Evolutionary conservation across 2,888 invertebrate genomes (phyloP), one percentile per base, ranked within the genome.

Genomic region (Drosophila atripex): DNA sequence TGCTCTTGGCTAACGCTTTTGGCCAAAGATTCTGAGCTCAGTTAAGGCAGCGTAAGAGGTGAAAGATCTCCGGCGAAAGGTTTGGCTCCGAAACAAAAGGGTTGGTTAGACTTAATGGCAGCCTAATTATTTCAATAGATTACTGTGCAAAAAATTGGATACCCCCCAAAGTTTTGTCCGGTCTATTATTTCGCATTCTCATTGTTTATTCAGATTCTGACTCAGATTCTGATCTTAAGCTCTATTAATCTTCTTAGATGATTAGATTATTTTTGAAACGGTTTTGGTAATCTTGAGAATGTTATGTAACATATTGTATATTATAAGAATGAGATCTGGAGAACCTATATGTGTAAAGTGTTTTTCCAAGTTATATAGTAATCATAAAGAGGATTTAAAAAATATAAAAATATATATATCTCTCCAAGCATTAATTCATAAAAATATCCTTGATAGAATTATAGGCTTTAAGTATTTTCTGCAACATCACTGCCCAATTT

Each of bases 21-120:
- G 79, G 65, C 70, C 59, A 53, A 58, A 39, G 21, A 71, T 65
- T 71, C 73, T 65, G 45, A 32, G 38, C 35, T n/a, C 21, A 23
- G 55, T 21, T 12, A 28, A 35, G 18, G 8, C 53, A 7, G 7
- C 30, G 21, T 23, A 28, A 45, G 72, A 69, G 35, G 73, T 73
- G 84, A 84, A 84, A 84, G 80, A 86, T 69, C 51, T 23, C 23
- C 3, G 52, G 63, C 21, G 64, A 64, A 64, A 63, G 64, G 64
- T 25, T 14, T 2, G 35, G 30, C 39, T n/a, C 7, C 12, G 11
- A 30, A 63, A 16, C 28, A 30, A 64, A 52, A 63, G 64, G 64
- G 14, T 52, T 46, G 64, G 38, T 50, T 1, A 3, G 39, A 3
- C 23, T 14, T n/a, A 41, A 61, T 59, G 47, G 28, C 8, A 23